Base-by-base conservation (phyloP, 2,797 vertebrate species). In the Decapterus maruadsi region DNA sequence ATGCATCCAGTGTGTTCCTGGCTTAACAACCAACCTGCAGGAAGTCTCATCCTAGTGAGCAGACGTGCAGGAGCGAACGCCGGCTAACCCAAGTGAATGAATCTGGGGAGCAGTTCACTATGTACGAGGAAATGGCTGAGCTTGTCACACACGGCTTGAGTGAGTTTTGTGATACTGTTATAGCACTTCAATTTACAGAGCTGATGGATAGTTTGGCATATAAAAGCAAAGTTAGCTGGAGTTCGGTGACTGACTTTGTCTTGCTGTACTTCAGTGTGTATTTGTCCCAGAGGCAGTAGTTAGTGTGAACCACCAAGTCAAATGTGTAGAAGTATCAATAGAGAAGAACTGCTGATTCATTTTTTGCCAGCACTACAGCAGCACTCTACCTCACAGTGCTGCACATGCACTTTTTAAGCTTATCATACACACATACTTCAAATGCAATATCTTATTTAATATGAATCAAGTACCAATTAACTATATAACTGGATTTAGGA, bases 401-500 rank as follows among this genome's bases (percentile, higher is more conserved):
- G 22, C 45, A 40, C 9, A 51, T 20, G 14, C 13, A 56, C 13
- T 48, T 36, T 54, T 22, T 22, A 31, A 65, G 70, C 5, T 0
- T 16, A 42, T 51, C 34, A 45, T 26, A 4, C 22, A 61, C 50
- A 50, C 38, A 64, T 57, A 20, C 13, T 42, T 43, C 40, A 2
- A 34, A 31, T 14, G 11, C 22, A 19, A 26, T 11, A 11, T 6
- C 7, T 13, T 26, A 62, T 61, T 56, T 4, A 11, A 60, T 12
- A 75, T 72, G 36, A 68, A 72, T 66, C 22, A 31, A 22, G 10
- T 10, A 40, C 43, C 60, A 14, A 11, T 56, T 31, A 22, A 29
- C 2, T 16, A 38, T 40, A 43, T 26, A 72, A 62, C 10, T 42
- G 29, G 20, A 67, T 50, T 69, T 20, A 10, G 40, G 17, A 29